Conservation (phyloP, 2,888 invertebrate genomes). For the Mythimna ferrago region DNA sequence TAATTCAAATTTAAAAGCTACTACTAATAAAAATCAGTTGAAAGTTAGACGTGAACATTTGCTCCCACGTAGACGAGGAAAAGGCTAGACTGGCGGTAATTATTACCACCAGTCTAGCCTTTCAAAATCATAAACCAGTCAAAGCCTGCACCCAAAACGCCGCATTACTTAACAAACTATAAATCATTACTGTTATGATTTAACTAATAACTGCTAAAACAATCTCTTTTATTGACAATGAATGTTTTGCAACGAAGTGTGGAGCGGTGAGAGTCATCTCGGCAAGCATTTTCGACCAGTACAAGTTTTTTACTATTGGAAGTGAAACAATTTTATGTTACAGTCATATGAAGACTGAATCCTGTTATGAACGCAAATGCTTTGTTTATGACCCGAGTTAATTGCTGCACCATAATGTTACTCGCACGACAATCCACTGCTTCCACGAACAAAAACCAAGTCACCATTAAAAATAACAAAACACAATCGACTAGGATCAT, state of each 20-base stretch:
- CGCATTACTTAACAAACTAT: not conserved
- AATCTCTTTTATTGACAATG: conserved; percentile 12
- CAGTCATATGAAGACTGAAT: not conserved
- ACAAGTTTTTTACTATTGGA: conserved; percentile 4
- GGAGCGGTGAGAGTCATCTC: conserved; percentile 7
- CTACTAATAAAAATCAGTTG: not conserved
- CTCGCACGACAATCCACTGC: not conserved
- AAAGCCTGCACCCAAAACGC: conserved; percentile 23
- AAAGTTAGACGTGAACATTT: not conserved
- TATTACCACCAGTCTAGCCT: not conserved
- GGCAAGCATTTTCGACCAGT: conserved; percentile 17
- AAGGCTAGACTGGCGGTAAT: not conserved
- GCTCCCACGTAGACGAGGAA: not conserved
- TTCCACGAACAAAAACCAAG: not conserved
- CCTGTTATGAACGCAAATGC: not conserved
- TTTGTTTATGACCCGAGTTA: not conserved
- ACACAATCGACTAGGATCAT: not conserved
- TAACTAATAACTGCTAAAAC: not conserved
- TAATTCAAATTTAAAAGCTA: not conserved
- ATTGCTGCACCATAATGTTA: not conserved
- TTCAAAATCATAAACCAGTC: conserved; percentile 10
- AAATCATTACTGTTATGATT: not conserved
- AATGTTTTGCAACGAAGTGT: conserved; percentile 4
- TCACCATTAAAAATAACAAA: conserved; percentile 8
- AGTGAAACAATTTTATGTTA: not conserved